phyloP scores from a whole-genome alignment of 2,888 invertebrate species.

The Lordiphosa andalusiaca region DNA sequence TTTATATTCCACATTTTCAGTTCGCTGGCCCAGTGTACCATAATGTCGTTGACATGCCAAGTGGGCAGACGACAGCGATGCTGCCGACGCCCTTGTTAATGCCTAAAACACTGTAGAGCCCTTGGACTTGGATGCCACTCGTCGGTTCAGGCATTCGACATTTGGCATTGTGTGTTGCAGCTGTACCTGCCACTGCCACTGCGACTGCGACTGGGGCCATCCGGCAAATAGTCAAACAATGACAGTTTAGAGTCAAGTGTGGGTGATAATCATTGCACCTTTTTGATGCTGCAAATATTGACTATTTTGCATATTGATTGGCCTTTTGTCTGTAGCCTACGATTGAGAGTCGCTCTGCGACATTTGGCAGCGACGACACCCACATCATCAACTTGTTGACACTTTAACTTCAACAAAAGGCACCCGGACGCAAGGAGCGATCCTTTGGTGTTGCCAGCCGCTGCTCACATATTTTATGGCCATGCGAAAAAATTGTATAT shows the following conservation, averaged over 20 bases:
- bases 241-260: constrained; percentile 44
- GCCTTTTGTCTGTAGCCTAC: constrained; percentile 19
- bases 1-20: no score
- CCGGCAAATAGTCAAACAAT: constrained; percentile 67
- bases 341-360: not conserved
- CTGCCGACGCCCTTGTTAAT: constrained; percentile 47
- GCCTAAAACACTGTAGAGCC: constrained; percentile 61
- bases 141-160: constrained; percentile 16
- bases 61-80: constrained; percentile 33
- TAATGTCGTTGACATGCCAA: constrained; percentile 58
- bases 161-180: constrained; percentile 11
- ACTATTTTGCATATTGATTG: constrained; percentile 64
- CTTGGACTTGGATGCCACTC: constrained; percentile 54
- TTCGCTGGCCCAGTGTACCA: constrained; percentile 16
- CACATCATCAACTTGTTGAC: constrained; percentile 70
- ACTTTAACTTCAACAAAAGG: constrained; percentile 41
- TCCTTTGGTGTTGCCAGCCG: constrained; percentile 17
- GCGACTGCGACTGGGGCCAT: constrained; percentile 1
- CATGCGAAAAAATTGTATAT: constrained; percentile 52
- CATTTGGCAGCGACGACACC: constrained; percentile 46
- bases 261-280: constrained; percentile 48
- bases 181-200: constrained; percentile 7
- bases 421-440: constrained; percentile 3
- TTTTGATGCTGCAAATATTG: constrained; percentile 57
- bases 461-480: constrained; percentile 35